Conservation (phyloP, 1,140 invertebrate species). For the Aphelenchoides fujianensis region DNA sequence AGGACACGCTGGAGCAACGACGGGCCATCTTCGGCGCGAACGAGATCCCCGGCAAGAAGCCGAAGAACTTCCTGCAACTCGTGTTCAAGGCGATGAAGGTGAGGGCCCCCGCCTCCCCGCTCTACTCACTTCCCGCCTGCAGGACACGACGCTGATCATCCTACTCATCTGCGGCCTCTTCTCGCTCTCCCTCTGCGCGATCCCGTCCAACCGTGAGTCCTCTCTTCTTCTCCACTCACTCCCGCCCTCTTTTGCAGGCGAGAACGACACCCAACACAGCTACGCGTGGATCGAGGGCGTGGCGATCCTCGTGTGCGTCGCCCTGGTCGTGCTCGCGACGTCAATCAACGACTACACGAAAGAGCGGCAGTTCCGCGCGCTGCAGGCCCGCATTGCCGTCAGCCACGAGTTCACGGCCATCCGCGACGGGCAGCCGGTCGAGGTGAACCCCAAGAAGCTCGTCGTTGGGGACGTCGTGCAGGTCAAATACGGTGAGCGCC, state of each 20-base stretch:
- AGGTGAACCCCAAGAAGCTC: slow-evolving; percentile 15
- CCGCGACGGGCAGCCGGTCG: slow-evolving; percentile 63
- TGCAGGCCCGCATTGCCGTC: slow-evolving; percentile 92
- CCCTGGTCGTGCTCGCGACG: slow-evolving; percentile 95
- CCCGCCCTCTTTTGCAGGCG: background rate
- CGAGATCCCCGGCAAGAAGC: slow-evolving; percentile 6
- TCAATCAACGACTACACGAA: slow-evolving; percentile 99
- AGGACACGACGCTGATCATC: slow-evolving; percentile 10
- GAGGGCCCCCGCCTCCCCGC: background rate
- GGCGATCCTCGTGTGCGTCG: slow-evolving; percentile 93
- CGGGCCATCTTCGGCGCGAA: background rate
- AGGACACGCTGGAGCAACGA: background rate
- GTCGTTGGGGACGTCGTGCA: slow-evolving; percentile 28
- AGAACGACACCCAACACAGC: slow-evolving; percentile 80
- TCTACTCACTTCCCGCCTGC: background rate
- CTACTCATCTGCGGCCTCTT: slow-evolving; percentile 6
- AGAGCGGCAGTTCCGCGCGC: slow-evolving; percentile 87
- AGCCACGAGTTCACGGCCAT: slow-evolving; percentile 96
- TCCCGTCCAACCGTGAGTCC: background rate
- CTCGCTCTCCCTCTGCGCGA: background rate
- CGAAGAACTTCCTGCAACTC: slow-evolving; percentile 7
- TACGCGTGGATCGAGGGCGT: slow-evolving; percentile 94
- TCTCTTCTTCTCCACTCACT: background rate
- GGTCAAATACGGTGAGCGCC: slow-evolving; percentile 29
- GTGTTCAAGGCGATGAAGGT: background rate